Percentiles rank a stretch among this genome's conserved stretches.
These are phyloP conservation scores for Nannoperca obscura DNA, from an alignment of 2,797 vertebrate species.

Conservation along the genomic window DNA sequence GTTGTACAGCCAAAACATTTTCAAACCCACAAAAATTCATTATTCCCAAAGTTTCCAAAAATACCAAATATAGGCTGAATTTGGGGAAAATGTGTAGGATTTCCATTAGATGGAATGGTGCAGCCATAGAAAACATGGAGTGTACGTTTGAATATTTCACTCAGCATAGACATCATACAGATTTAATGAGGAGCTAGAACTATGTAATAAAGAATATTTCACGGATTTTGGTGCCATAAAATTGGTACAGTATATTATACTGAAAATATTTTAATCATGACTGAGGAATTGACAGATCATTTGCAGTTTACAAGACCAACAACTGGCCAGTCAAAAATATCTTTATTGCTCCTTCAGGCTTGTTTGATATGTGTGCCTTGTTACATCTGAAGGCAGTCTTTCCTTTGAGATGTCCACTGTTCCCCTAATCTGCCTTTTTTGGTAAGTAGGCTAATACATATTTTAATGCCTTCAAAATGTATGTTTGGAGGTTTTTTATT, in stretches of 20 bases:
- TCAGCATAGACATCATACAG: background rate
- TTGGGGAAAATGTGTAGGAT: background rate
- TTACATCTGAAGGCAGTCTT: slow-evolving; percentile 1
- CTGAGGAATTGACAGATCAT: slow-evolving; percentile 10
- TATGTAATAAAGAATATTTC: background rate
- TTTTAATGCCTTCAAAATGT: background rate
- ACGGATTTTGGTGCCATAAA: background rate
- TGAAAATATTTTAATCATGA: slow-evolving; percentile 1
- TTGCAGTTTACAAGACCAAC: background rate
- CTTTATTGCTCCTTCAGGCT: background rate
- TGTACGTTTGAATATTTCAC: background rate
- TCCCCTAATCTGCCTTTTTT: background rate
- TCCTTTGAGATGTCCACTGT: background rate
- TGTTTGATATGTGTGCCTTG: background rate
- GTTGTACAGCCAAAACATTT: slow-evolving; percentile 8
- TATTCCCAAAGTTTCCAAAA: slow-evolving; percentile 16
- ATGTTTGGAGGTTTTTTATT: background rate
- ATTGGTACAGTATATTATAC: background rate
- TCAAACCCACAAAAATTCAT: slow-evolving; percentile 18
- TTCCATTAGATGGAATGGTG: background rate
- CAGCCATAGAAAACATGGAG: background rate
- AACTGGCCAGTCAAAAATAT: background rate
- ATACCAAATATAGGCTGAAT: background rate
- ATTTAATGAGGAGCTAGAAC: background rate
- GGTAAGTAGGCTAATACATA: background rate